These are phyloP conservation scores for Meloidogyne exigua DNA, from an alignment of 1,140 invertebrate species.

Conservation along the genomic window DNA sequence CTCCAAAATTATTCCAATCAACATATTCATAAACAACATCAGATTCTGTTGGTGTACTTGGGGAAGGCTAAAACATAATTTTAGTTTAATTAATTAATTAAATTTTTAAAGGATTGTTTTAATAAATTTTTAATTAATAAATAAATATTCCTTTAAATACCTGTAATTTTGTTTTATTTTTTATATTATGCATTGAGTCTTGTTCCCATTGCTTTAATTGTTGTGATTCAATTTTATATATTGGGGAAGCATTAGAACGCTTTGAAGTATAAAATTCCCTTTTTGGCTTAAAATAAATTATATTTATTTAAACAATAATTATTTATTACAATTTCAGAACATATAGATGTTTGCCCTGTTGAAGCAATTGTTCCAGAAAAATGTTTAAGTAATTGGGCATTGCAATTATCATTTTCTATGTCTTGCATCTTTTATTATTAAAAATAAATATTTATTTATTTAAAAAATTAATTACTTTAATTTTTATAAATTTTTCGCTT, in stretches of 20 bases:
- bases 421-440: constrained; percentile 17
- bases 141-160: no score
- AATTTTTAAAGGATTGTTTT: not conserved
- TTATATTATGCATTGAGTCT: constrained; percentile 40
- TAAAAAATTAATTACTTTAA: constrained; percentile 45
- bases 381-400: constrained; percentile 6
- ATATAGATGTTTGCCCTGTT: constrained; percentile 27
- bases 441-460: constrained; percentile 24
- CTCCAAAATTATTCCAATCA: constrained; percentile 1
- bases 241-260: constrained; percentile 48
- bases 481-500: constrained; percentile 57
- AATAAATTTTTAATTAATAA: no score
- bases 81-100: not conserved
- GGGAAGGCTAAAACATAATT: not conserved
- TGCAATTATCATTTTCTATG: constrained; percentile 25
- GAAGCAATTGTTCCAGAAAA: constrained; percentile 22
- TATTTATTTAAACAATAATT: no score
- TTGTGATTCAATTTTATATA: constrained; percentile 60
- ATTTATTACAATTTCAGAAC: not conserved
- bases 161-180: constrained; percentile 9
- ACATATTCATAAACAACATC: constrained; percentile 9
- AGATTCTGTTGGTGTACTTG: not conserved
- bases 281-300: not conserved
- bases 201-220: constrained; percentile 56
- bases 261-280: constrained; percentile 39